These are phyloP conservation scores for Bradypodion ventrale DNA, from an alignment of 2,797 vertebrate genomes.

Conservation along the genomic window DNA sequence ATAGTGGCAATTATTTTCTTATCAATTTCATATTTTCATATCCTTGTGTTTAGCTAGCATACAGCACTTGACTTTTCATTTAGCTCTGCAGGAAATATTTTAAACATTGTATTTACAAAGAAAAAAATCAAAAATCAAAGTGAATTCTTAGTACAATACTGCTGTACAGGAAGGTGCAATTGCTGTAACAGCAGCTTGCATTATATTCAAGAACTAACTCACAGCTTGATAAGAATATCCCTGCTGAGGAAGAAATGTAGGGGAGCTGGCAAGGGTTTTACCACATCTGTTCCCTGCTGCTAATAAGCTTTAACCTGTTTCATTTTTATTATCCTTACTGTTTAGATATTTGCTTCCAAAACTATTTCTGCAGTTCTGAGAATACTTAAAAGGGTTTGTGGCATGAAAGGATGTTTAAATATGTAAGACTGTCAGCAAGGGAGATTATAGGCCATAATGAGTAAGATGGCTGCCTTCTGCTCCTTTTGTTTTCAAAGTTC, in stretches of 20 bases:
- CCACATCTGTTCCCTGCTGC: slow-evolving; percentile 92
- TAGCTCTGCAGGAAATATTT: slow-evolving; percentile 69
- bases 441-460: slow-evolving; percentile 72
- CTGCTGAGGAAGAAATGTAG: slow-evolving; percentile 95
- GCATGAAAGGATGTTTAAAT: slow-evolving; percentile 75
- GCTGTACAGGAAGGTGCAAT: slow-evolving; percentile 76
- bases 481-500: slow-evolving; percentile 57
- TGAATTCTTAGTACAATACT: slow-evolving; percentile 73
- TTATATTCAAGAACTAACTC: slow-evolving; percentile 75
- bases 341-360: slow-evolving; percentile 86
- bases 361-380: slow-evolving; percentile 74
- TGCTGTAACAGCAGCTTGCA: slow-evolving; percentile 74
- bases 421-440: slow-evolving; percentile 73
- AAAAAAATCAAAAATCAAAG: slow-evolving; percentile 77
- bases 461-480: slow-evolving; percentile 63
- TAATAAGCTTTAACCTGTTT: slow-evolving; percentile 91
- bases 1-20: slow-evolving; percentile 70
- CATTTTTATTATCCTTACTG: slow-evolving; percentile 92
- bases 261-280: slow-evolving; percentile 88
- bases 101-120: slow-evolving; percentile 72
- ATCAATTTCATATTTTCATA: slow-evolving; percentile 67
- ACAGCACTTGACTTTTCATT: slow-evolving; percentile 66
- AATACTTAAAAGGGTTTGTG: slow-evolving; percentile 78
- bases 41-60: slow-evolving; percentile 63
- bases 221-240: slow-evolving; percentile 84